Conservation (phyloP, 2,113 vertebrate species). For the Bubo scandiacus region DNA sequence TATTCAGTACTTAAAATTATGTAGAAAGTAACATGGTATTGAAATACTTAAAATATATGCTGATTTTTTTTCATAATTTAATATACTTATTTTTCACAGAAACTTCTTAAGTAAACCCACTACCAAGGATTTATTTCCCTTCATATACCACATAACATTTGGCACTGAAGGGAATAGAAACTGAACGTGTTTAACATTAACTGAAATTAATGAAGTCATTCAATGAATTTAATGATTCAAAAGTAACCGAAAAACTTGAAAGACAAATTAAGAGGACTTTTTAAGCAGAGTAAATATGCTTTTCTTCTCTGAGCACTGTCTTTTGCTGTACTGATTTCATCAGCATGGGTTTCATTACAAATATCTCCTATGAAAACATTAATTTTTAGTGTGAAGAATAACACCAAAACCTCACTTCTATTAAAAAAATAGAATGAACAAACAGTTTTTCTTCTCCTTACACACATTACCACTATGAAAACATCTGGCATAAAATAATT, state of each 20-base stretch:
- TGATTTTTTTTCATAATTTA: slow-evolving; percentile 33
- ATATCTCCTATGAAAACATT: neutral
- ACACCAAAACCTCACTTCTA: neutral
- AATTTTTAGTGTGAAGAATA: neutral
- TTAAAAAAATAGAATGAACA: no score
- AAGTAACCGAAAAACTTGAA: neutral
- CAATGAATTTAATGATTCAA: neutral
- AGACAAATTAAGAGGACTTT: neutral
- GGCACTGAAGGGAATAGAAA: neutral
- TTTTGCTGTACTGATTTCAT: neutral
- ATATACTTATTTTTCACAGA: neutral
- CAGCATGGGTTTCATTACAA: neutral
- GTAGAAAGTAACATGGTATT: neutral
- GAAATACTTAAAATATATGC: neutral
- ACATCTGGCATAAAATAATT: neutral
- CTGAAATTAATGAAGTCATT: neutral
- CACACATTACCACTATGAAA: neutral
- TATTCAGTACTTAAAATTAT: neutral
- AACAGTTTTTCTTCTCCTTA: neutral
- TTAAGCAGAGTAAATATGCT: neutral
- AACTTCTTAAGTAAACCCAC: slow-evolving; percentile 1
- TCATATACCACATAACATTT: neutral
- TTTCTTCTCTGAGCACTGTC: neutral
- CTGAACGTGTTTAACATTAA: neutral
- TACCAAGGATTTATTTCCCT: neutral